Conservation (phyloP, 2,797 vertebrate species). For the Eleutherodactylus coqui region DNA sequence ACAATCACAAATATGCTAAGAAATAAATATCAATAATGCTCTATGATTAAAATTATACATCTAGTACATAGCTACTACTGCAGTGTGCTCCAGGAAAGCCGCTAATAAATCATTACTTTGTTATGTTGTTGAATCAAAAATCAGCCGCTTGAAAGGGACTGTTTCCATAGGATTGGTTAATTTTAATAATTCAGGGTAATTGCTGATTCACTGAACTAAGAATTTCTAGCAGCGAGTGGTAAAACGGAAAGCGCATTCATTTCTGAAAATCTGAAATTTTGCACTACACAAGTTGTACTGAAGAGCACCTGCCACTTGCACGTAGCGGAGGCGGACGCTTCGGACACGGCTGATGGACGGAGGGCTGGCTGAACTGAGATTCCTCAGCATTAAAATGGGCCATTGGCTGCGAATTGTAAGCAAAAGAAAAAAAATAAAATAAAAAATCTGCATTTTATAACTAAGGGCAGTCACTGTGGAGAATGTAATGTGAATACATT, state of each 20-base stretch:
- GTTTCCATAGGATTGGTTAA: slow-evolving; percentile 32
- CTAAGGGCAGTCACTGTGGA: no score
- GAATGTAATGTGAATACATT: no score
- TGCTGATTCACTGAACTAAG: slow-evolving; percentile 27
- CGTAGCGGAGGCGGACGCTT: background rate
- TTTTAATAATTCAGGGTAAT: slow-evolving; percentile 37
- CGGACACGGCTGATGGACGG: background rate
- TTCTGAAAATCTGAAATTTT: slow-evolving; percentile 15
- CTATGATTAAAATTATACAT: slow-evolving; percentile 29
- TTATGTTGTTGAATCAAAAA: slow-evolving; percentile 37
- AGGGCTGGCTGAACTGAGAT: no score
- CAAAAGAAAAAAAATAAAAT: no score
- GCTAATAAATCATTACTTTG: slow-evolving; percentile 32
- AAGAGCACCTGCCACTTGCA: background rate
- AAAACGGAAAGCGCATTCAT: slow-evolving; percentile 15
- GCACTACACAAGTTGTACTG: background rate
- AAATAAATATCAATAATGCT: slow-evolving; percentile 25
- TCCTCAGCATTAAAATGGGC: no score
- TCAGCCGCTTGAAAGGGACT: slow-evolving; percentile 5
- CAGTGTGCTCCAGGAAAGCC: background rate
- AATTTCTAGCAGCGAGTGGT: slow-evolving; percentile 24
- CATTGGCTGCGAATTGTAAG: no score
- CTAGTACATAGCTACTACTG: slow-evolving; percentile 3
- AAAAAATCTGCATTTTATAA: no score
- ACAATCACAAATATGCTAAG: slow-evolving; percentile 29